Conservation (phyloP, 2,888 invertebrate genomes). For the Chaitophorus viminalis region DNA sequence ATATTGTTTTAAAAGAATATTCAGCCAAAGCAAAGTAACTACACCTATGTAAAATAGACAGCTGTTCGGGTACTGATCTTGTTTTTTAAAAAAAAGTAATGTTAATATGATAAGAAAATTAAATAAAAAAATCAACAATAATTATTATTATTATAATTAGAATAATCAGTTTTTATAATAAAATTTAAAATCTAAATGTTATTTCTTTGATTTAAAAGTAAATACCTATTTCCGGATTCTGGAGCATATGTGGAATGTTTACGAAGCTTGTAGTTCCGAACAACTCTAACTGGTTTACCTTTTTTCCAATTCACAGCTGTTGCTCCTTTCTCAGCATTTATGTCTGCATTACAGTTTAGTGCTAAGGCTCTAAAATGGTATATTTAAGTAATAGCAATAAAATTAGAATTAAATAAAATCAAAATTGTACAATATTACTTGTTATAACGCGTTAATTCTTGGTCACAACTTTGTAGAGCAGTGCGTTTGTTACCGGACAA, state of each 20-base stretch:
- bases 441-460: slow-evolving; percentile 80
- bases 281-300: slow-evolving; percentile 83
- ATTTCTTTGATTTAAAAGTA: not conserved
- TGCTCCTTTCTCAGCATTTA: slow-evolving; percentile 74
- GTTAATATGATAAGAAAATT: too few species aligned
- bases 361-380: slow-evolving; percentile 75
- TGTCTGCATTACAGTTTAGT: slow-evolving; percentile 77
- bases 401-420: not conserved
- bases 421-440: slow-evolving; percentile 69
- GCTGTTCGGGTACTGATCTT: too few species aligned
- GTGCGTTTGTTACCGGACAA: slow-evolving; percentile 84
- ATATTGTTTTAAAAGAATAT: too few species aligned
- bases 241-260: slow-evolving; percentile 85
- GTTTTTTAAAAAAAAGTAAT: too few species aligned
- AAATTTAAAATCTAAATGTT: too few species aligned
- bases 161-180: not conserved
- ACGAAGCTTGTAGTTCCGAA: slow-evolving; percentile 78
- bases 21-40: too few species aligned
- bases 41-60: too few species aligned
- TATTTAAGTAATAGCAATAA: not conserved
- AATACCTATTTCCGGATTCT: slow-evolving; percentile 74
- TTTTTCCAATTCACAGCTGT: slow-evolving; percentile 77
- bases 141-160: too few species aligned
- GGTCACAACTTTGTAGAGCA: slow-evolving; percentile 82
- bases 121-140: too few species aligned